Evolutionary conservation across 2,797 vertebrate species (phyloP).

Genomic region (Scolopax bukidnonensis): DNA sequence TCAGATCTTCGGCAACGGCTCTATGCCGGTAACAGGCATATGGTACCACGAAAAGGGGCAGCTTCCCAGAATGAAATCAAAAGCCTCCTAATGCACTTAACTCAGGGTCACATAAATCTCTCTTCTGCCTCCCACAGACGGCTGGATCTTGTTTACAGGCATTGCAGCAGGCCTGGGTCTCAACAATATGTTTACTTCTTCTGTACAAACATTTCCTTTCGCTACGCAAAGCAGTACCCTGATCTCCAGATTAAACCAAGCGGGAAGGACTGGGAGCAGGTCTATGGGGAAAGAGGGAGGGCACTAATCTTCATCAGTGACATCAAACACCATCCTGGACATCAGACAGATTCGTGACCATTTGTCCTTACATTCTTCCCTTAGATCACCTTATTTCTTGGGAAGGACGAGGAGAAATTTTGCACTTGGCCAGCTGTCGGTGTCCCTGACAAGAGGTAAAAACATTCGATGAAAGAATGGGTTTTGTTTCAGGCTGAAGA

Average conservation of each 20-base stretch:
- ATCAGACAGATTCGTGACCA: not conserved
- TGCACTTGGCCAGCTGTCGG: not conserved
- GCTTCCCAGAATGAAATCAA: conserved; percentile 60
- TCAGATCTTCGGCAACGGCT: not conserved
- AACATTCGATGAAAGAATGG: not conserved
- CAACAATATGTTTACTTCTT: conserved; percentile 55
- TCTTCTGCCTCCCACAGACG: conserved; percentile 40
- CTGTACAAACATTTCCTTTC: conserved; percentile 27
- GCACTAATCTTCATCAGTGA: not conserved
- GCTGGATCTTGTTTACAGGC: conserved; percentile 58
- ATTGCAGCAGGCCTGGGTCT: conserved; percentile 48
- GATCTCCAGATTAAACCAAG: not conserved
- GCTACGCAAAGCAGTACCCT: not conserved
- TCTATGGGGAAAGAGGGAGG: not conserved
- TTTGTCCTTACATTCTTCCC: not conserved
- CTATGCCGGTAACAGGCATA: not conserved
- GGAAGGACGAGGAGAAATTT: not conserved
- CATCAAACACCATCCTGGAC: not conserved
- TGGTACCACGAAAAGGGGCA: conserved; percentile 16
- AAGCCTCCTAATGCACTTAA: conserved; percentile 62
- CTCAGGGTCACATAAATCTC: conserved; percentile 57
- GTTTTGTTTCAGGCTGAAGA: not conserved
- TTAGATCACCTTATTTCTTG: not conserved
- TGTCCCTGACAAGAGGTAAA: not conserved
- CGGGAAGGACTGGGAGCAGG: not conserved